Percentiles rank a stretch among this genome's conserved stretches.
Conservation (phyloP, 2,888 invertebrate genomes). For the Coenonympha glycerion region DNA sequence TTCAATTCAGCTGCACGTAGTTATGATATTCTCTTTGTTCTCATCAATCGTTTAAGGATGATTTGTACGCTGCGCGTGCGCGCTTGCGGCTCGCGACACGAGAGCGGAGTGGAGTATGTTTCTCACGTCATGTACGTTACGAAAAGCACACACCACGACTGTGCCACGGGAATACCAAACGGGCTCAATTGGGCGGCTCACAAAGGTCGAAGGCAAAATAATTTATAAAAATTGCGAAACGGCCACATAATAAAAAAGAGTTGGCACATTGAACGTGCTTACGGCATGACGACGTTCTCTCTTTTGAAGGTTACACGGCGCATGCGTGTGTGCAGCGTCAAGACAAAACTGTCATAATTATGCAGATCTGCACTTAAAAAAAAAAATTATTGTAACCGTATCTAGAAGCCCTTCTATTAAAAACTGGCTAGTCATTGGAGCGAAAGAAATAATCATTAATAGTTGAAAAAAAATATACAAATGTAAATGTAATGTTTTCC, state of each 20-base stretch:
- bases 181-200: constrained; percentile 66
- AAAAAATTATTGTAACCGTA: constrained; percentile 24
- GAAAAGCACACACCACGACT: constrained; percentile 55
- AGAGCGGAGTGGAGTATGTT: constrained; percentile 35
- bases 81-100: constrained; percentile 26
- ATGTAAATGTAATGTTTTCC: not conserved
- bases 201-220: constrained; percentile 73
- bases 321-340: constrained; percentile 62
- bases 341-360: constrained; percentile 61
- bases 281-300: constrained; percentile 66
- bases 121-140: constrained; percentile 62
- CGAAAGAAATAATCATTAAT: not conserved
- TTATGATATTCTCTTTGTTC: constrained; percentile 15
- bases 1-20: not conserved
- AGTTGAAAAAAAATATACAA: not conserved
- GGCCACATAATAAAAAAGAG: constrained; percentile 59
- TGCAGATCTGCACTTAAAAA: constrained; percentile 48
- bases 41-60: constrained; percentile 38
- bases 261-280: constrained; percentile 73
- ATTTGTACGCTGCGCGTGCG: constrained; percentile 39
- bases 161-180: constrained; percentile 69
- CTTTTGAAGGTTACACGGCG: constrained; percentile 66
- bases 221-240: constrained; percentile 72
- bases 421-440: not conserved
- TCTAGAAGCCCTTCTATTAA: not conserved